Conservation (phyloP, 2,888 invertebrate genomes). For the Tubiluchus corallicola region DNA sequence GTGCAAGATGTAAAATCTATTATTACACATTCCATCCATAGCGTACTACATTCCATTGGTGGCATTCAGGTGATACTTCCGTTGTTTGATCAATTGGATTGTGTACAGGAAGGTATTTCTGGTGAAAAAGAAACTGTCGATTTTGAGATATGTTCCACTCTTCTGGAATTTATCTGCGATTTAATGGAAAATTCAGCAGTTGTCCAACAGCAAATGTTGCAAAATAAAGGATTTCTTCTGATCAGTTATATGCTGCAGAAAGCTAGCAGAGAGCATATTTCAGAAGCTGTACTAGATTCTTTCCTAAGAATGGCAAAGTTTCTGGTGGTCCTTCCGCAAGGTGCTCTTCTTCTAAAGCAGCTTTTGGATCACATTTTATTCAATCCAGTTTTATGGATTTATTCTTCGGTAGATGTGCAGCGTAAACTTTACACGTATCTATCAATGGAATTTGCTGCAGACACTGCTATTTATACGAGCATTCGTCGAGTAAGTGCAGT, state of each 20-base stretch:
- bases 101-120: slow-evolving; percentile 37
- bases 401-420: slow-evolving; percentile 88
- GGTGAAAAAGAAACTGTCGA: slow-evolving; percentile 24
- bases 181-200: slow-evolving; percentile 89
- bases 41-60: slow-evolving; percentile 93
- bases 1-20: slow-evolving; percentile 98
- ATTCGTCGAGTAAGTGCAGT: slow-evolving; percentile 91
- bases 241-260: slow-evolving; percentile 91
- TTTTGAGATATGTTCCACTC: slow-evolving; percentile 49
- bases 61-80: slow-evolving; percentile 90
- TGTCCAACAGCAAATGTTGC: slow-evolving; percentile 98
- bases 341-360: slow-evolving; percentile 41
- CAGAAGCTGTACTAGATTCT: slow-evolving; percentile 69
- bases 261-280: slow-evolving; percentile 64
- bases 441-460: slow-evolving; percentile 94
- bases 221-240: slow-evolving; percentile 92
- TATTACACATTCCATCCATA: slow-evolving; percentile 96
- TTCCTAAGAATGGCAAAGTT: slow-evolving; percentile 29
- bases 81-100: slow-evolving; percentile 87
- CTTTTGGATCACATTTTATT: slow-evolving; percentile 96
- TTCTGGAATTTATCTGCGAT: slow-evolving; percentile 91
- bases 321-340: slow-evolving; percentile 13
- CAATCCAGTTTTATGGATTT: slow-evolving; percentile 98
- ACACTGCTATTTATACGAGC: slow-evolving; percentile 91
- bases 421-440: slow-evolving; percentile 84